phyloP scores from a whole-genome alignment of 2,113 vertebrate species.

The Gasterosteus nipponicus region DNA sequence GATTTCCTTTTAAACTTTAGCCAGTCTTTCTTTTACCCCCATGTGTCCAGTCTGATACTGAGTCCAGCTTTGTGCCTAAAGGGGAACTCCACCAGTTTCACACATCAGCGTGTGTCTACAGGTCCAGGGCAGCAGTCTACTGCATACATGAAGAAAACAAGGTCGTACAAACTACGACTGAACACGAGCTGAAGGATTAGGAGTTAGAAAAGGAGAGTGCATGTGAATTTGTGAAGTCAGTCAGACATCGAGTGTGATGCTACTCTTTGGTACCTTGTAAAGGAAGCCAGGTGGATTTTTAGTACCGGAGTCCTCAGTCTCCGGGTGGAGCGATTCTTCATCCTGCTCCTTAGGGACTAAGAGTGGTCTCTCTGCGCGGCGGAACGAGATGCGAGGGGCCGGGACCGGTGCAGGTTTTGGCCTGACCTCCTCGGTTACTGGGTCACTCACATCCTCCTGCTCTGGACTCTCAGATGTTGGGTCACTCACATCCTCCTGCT shows the following conservation, averaged over 20 bases:
- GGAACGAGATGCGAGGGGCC: slow-evolving; percentile 65
- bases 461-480: not conserved
- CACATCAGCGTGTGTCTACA: not conserved
- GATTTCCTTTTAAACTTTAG: not conserved
- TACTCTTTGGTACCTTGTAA: slow-evolving; percentile 63
- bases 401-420: slow-evolving; percentile 60
- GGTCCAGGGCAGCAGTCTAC: not conserved
- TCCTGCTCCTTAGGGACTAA: not conserved
- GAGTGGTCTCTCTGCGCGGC: slow-evolving; percentile 10
- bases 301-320: slow-evolving; percentile 27
- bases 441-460: slow-evolving; percentile 1
- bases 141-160: not conserved
- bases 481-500: not conserved
- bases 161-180: not conserved
- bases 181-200: not conserved
- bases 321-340: not conserved
- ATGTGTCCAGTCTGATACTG: not conserved
- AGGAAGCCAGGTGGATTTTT: slow-evolving; percentile 67
- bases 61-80: not conserved
- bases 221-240: not conserved
- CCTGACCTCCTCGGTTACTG: slow-evolving; percentile 19
- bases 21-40: not conserved
- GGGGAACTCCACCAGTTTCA: not conserved
- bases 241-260: not conserved
- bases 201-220: not conserved